Evolutionary conservation across 2,113 vertebrate species (phyloP).

Genomic region (Struthio camelus): DNA sequence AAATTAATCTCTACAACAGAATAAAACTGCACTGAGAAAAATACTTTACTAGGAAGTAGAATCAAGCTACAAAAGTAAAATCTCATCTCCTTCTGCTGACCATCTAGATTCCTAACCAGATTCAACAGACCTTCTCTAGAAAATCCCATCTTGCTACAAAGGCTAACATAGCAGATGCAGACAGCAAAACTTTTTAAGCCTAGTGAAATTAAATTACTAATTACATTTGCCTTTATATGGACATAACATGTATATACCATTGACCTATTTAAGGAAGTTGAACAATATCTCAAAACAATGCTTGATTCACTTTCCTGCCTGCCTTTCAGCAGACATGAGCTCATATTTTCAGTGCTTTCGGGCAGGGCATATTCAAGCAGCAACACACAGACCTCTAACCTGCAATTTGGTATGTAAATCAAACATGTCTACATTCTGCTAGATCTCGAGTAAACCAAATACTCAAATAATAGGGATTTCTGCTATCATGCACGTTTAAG

Average conservation of each 20-base stretch:
- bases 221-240: not conserved
- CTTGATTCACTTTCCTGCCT: conserved; percentile 40
- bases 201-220: not conserved
- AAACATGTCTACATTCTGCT: not conserved
- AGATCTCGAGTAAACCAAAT: not conserved
- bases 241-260: not conserved
- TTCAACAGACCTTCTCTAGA: not conserved
- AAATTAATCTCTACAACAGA: not conserved
- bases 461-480: not conserved
- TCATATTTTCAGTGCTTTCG: not conserved
- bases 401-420: not conserved
- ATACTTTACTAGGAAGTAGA: not conserved
- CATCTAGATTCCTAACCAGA: not conserved
- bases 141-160: not conserved
- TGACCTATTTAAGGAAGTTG: conserved; percentile 32
- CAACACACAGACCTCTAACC: not conserved
- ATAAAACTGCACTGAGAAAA: not conserved
- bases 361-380: not conserved
- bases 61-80: not conserved
- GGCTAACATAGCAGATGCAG: not conserved
- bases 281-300: not conserved
- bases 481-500: not conserved
- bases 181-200: not conserved
- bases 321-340: not conserved
- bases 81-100: not conserved